A percentile compares a stretch with the other conserved stretches of the same genome.
Evolutionary conservation across 2,797 vertebrate species (phyloP).

Genomic region (Pseudomugil gertrudae): DNA sequence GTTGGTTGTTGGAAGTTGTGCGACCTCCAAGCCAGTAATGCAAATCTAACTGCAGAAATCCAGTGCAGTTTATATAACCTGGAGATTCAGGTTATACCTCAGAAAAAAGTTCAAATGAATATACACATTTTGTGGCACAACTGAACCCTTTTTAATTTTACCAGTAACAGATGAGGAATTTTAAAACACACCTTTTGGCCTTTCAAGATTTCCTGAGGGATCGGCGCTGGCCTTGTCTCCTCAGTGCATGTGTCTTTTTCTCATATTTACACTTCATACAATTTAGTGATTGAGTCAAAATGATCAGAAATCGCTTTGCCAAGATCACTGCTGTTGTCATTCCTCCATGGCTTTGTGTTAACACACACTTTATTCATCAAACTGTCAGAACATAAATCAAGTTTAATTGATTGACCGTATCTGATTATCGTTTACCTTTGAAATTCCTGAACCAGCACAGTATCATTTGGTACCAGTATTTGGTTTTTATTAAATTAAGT

Average conservation of each 20-base stretch:
- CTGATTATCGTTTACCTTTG: background rate
- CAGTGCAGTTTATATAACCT: slow-evolving; percentile 21
- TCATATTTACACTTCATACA: background rate
- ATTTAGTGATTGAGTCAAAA: background rate
- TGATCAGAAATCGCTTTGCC: background rate
- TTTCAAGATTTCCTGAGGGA: slow-evolving; percentile 17
- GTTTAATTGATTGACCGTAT: background rate
- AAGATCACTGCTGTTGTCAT: background rate
- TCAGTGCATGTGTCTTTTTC: slow-evolving; percentile 15
- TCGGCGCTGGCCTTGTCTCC: slow-evolving; percentile 13
- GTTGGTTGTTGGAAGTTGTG: background rate
- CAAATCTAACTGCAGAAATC: slow-evolving; percentile 11
- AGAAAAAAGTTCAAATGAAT: slow-evolving; percentile 10
- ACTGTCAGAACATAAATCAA: background rate
- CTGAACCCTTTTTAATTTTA: slow-evolving; percentile 11
- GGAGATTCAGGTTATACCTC: slow-evolving; percentile 26
- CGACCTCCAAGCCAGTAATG: slow-evolving; percentile 28
- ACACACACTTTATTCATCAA: background rate
- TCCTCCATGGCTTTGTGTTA: background rate
- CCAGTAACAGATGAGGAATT: slow-evolving; percentile 16
- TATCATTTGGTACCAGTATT: too few species aligned
- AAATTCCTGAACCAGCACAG: background rate
- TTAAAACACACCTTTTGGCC: slow-evolving; percentile 31
- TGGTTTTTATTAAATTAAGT: too few species aligned
- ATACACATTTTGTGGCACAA: slow-evolving; percentile 5